Evolutionary conservation across 2,888 invertebrate genomes (phyloP), one percentile per base, ranked within the genome.

Genomic region (Spialia ferax): DNA sequence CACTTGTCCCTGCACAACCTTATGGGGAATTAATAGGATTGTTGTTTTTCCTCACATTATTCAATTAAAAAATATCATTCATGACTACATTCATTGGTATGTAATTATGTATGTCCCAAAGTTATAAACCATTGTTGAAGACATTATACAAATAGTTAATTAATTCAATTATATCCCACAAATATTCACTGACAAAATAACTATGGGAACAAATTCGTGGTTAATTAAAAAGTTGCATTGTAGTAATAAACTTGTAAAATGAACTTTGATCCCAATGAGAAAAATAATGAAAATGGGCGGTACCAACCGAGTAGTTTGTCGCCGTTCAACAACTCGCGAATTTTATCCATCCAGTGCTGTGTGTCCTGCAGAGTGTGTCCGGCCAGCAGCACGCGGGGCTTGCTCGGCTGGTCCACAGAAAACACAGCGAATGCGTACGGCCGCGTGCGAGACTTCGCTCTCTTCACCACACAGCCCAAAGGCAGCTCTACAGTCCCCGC

Each of bases 401-500:
- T 96, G 63, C 94, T 90, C 45, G 94, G 94, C 61, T 94, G 91
- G 13, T 91, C 93, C 0, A 90, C 79, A 7, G 95, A 91, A 77
- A 96, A 96, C 69, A 96, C 94, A 2, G 96, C 96, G 79, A 96
- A 96, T 11, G 96, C 96, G 78, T 95, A 95, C 35, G 95, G 95
- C 74, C 96, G 95, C 2, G 96, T 95, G 75, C 95, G 94, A 15
- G 96, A 96, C 77, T 95, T 95, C 3, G 96, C 95, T 67, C 96
- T 88, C 69, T 95, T 95, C 29, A 96, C 91, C 26, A 95, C 87
- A 60, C 95, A 94, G 54, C 95, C 95, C 18, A 93, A 81, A 0
- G 96, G 95, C 68, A 96, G 86, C 55, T 94, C 89, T 62, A 95
- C 87, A 48, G 93, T 89, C 26, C 93, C 93, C 59, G 90, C 93